phyloP scores from a whole-genome alignment of 2,888 invertebrate species.

The Hedya salicella region DNA sequence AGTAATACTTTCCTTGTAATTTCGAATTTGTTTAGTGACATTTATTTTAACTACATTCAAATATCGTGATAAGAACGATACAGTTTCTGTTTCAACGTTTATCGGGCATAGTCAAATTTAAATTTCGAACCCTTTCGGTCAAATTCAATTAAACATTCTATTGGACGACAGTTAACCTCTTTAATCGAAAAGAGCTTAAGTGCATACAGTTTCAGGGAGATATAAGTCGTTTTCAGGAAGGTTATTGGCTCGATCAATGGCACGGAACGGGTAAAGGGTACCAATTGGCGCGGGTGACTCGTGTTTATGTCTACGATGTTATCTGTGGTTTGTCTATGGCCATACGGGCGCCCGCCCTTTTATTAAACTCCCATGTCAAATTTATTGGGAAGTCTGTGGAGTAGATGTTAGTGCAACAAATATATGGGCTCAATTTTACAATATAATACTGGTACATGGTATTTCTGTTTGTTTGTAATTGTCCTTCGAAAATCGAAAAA shows the following conservation, averaged over 20 bases:
- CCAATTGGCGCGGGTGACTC: constrained; percentile 69
- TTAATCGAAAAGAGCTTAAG: not conserved
- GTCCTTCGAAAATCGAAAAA: no score
- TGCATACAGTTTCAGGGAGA: not conserved
- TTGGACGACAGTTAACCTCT: constrained; percentile 54
- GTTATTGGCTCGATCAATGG: constrained; percentile 30
- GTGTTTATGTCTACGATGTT: constrained; percentile 79
- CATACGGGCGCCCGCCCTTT: constrained; percentile 77
- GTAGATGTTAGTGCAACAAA: no score
- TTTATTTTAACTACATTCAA: no score
- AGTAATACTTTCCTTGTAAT: no score
- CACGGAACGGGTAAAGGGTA: constrained; percentile 68
- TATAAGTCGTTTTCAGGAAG: constrained; percentile 1
- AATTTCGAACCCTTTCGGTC: constrained; percentile 71
- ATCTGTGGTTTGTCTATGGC: constrained; percentile 70
- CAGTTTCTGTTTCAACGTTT: not conserved
- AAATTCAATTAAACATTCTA: constrained; percentile 79
- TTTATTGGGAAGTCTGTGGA: constrained; percentile 56
- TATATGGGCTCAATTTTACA: no score
- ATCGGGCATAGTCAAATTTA: constrained; percentile 36
- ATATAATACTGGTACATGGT: no score
- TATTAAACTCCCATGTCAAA: constrained; percentile 72
- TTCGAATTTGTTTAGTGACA: no score
- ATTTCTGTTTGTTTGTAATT: no score
- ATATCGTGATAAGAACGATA: no score